phyloP scores from a whole-genome alignment of 1,140 invertebrate genomes.

The Tetramorium parvispinum region DNA sequence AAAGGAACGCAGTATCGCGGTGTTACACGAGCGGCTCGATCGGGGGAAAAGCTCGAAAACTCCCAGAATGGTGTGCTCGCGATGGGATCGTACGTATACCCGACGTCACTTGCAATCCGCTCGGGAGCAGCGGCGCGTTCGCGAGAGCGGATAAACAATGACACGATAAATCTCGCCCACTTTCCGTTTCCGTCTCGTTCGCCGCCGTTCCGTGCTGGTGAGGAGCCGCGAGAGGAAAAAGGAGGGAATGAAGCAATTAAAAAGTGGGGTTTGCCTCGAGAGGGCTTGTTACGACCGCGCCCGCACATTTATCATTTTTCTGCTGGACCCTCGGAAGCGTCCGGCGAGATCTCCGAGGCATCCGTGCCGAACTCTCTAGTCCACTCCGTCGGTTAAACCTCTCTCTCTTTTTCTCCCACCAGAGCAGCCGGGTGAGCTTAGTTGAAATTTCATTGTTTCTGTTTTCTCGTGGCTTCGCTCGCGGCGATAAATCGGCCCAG shows the following conservation, averaged over 20 bases:
- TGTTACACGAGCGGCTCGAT: slow-evolving; percentile 33
- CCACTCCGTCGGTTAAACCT: background rate
- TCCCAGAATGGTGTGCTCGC: slow-evolving; percentile 43
- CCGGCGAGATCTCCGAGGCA: slow-evolving; percentile 65
- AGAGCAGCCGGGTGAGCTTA: slow-evolving; percentile 46
- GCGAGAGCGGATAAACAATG: slow-evolving; percentile 68
- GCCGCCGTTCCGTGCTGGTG: background rate
- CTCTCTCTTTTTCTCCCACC: background rate
- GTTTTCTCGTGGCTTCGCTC: slow-evolving; percentile 55
- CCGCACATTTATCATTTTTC: slow-evolving; percentile 82
- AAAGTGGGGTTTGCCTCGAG: slow-evolving; percentile 81
- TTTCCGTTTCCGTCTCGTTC: slow-evolving; percentile 44
- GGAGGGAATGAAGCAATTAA: slow-evolving; percentile 80
- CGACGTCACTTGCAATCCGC: slow-evolving; percentile 64
- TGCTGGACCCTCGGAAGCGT: slow-evolving; percentile 68
- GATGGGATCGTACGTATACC: slow-evolving; percentile 56
- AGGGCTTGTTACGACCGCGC: slow-evolving; percentile 81
- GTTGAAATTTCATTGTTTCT: slow-evolving; percentile 74
- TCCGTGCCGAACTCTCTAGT: slow-evolving; percentile 53
- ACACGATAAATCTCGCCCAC: slow-evolving; percentile 69
- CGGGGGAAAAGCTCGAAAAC: slow-evolving; percentile 42
- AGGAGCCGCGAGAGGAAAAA: slow-evolving; percentile 26
- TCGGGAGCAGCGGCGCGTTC: slow-evolving; percentile 25
- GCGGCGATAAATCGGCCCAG: slow-evolving; percentile 65
- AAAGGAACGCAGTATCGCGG: slow-evolving; percentile 13